Evolutionary conservation across 2,113 vertebrate genomes (phyloP).

Genomic region (Silurus meridionalis): DNA sequence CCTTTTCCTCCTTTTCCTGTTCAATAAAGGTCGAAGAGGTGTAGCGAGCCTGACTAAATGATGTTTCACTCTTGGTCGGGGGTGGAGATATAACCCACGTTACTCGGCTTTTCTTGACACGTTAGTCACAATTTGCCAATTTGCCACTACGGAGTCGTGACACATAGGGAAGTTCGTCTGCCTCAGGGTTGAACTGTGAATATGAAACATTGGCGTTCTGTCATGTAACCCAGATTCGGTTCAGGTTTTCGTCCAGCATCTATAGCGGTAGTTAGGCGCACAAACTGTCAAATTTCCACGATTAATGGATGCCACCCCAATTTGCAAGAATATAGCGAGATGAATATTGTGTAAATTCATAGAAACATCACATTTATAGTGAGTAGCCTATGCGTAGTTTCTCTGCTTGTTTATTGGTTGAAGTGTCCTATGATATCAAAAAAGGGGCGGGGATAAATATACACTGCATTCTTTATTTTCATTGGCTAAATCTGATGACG

Average conservation of each 20-base stretch:
- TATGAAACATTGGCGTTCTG: constrained; percentile 18
- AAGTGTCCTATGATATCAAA: too few species aligned
- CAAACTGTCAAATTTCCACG: too few species aligned
- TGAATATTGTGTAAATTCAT: too few species aligned
- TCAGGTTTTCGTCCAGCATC: constrained; percentile 1
- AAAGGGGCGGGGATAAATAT: too few species aligned
- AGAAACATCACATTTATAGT: too few species aligned
- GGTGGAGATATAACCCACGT: constrained; percentile 30
- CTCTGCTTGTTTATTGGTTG: too few species aligned
- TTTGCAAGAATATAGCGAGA: too few species aligned
- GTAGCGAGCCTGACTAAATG: constrained; percentile 24
- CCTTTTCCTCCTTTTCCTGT: not conserved
- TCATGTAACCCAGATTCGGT: constrained; percentile 7
- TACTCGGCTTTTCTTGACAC: constrained; percentile 37
- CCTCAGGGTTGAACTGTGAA: constrained; percentile 43
- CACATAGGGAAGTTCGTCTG: constrained; percentile 28
- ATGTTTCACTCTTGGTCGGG: constrained; percentile 27
- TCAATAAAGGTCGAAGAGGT: constrained; percentile 46
- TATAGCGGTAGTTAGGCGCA: too few species aligned
- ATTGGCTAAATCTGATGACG: too few species aligned
- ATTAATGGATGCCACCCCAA: too few species aligned
- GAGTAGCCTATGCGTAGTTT: too few species aligned
- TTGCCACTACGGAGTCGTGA: constrained; percentile 31
- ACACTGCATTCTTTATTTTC: too few species aligned
- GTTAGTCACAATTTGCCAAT: constrained; percentile 44